Percentiles rank a stretch among this genome's conserved stretches.
These are phyloP conservation scores for Nesometra sesokonis DNA, from an alignment of 35 echinoderm and acorn worm genomes.

Conservation along the genomic window DNA sequence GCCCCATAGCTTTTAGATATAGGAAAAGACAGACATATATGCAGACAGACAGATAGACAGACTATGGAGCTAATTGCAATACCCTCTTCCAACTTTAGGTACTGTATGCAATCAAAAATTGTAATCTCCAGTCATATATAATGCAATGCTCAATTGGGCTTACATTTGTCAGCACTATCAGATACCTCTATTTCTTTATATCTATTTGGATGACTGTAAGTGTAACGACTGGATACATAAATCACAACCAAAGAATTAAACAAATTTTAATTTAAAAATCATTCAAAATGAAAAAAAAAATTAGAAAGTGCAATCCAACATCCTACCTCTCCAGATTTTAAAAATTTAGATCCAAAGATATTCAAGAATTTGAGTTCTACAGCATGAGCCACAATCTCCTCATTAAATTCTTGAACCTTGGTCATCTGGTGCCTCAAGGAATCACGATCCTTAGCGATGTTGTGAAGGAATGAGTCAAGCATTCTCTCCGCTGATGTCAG, in stretches of 20 bases:
- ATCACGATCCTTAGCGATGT: constrained; percentile 75
- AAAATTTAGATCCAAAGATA: constrained; percentile 89
- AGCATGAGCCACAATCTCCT: constrained; percentile 85
- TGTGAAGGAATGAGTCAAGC: constrained; percentile 67
- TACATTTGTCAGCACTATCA: no score
- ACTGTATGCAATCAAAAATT: no score
- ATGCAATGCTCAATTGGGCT: no score
- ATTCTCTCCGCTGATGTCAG: constrained; percentile 73
- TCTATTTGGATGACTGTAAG: neutral
- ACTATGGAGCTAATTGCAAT: no score
- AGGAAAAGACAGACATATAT: no score
- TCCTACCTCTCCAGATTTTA: constrained; percentile 73
- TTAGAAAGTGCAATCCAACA: neutral
- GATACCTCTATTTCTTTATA: neutral
- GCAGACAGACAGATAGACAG: no score
- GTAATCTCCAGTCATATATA: no score
- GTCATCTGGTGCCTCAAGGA: constrained; percentile 64
- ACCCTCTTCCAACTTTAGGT: no score
- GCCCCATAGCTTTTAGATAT: no score
- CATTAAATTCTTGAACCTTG: constrained; percentile 85
- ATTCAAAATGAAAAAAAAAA: neutral
- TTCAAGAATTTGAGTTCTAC: constrained; percentile 96
- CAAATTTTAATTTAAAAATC: neutral
- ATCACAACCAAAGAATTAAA: neutral
- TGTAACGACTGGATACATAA: neutral